Conservation (phyloP, 2,113 vertebrate genomes). For the Panthera tigris region DNA sequence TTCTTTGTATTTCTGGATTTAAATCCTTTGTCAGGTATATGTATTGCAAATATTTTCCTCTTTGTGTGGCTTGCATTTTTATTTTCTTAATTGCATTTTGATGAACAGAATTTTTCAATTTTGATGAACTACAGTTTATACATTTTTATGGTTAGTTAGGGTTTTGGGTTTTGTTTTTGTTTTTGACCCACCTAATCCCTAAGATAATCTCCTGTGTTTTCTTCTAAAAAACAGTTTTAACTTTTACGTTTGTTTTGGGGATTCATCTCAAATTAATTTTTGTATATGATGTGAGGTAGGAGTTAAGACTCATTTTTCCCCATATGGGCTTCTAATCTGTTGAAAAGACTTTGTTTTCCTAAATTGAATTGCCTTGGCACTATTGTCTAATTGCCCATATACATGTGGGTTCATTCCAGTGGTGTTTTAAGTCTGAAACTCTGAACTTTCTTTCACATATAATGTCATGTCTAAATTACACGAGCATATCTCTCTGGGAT, state of each 20-base stretch:
- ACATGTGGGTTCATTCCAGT: background rate
- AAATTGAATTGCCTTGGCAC: background rate
- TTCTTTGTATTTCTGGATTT: background rate
- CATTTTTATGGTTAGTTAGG: background rate
- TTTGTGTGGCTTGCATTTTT: background rate
- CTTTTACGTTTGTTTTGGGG: background rate
- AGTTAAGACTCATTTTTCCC: background rate
- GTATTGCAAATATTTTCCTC: background rate
- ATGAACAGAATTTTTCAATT: background rate
- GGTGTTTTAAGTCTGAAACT: constrained; percentile 36
- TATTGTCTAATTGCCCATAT: background rate
- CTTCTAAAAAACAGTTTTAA: background rate
- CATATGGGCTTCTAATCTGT: background rate
- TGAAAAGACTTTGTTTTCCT: background rate
- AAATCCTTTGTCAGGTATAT: background rate
- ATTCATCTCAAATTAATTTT: constrained; percentile 2
- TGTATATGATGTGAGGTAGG: background rate
- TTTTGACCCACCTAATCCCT: background rate
- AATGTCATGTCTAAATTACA: constrained; percentile 21
- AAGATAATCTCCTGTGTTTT: background rate
- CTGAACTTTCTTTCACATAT: background rate
- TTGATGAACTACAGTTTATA: background rate
- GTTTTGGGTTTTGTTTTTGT: background rate
- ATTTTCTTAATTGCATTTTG: background rate
- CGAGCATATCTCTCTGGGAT: background rate